Conservation (phyloP, 2,888 invertebrate species). For the Drosophila anomalata region DNA sequence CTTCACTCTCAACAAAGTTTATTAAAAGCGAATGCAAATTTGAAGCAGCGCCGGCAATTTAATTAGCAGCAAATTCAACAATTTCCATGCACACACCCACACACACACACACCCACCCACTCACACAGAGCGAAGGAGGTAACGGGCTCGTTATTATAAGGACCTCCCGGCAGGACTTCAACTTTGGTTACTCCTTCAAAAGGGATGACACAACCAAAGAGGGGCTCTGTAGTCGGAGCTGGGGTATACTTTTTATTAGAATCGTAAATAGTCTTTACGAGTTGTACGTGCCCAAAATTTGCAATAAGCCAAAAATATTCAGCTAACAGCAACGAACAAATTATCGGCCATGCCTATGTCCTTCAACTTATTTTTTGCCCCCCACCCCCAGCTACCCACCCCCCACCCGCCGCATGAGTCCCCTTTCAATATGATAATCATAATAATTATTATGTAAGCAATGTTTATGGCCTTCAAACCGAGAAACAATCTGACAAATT, state of each 20-base stretch:
- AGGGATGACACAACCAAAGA: conserved; percentile 31
- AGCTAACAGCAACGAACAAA: conserved; percentile 57
- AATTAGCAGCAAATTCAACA: conserved; percentile 78
- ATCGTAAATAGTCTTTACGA: conserved; percentile 79
- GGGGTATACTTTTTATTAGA: conserved; percentile 70
- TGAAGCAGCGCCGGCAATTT: conserved; percentile 59
- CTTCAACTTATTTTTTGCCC: background rate
- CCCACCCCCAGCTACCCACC: background rate
- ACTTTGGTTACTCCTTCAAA: conserved; percentile 38
- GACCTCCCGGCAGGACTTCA: conserved; percentile 42
- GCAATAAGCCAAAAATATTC: conserved; percentile 72
- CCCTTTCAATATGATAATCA: conserved; percentile 60
- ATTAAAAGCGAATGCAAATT: conserved; percentile 74
- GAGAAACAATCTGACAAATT: conserved; percentile 37
- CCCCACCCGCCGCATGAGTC: background rate
- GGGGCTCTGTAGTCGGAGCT: background rate
- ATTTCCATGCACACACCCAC: conserved; percentile 53
- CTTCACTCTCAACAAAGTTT: conserved; percentile 52
- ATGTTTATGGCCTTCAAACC: conserved; percentile 56
- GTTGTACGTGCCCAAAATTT: conserved; percentile 77
- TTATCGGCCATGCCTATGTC: conserved; percentile 60
- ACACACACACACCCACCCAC: background rate
- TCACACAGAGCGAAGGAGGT: background rate
- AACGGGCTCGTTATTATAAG: conserved; percentile 64
- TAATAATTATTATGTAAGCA: conserved; percentile 73